Conservation (phyloP, 2,888 invertebrate species). For the Dolomedes plantarius region DNA sequence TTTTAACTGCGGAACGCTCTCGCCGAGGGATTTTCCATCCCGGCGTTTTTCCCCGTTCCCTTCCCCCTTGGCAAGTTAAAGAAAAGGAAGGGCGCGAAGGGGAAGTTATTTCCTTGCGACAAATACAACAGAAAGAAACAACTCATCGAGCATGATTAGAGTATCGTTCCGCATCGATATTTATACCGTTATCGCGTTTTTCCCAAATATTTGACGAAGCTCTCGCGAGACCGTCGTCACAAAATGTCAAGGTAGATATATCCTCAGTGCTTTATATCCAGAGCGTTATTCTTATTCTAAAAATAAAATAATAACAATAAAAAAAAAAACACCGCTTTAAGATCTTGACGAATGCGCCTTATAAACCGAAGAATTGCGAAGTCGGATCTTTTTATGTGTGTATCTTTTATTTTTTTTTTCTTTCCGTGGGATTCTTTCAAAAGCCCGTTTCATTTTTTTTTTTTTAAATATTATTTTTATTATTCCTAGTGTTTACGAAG, state of each 20-base stretch:
- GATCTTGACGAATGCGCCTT: background rate
- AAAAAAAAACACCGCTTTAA: background rate
- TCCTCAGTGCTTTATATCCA: background rate
- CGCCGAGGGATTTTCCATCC: slow-evolving; percentile 25
- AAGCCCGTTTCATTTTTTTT: too few relatives aligned
- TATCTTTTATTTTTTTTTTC: background rate
- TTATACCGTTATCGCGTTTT: slow-evolving; percentile 56
- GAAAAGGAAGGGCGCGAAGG: background rate
- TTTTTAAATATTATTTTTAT: too few relatives aligned
- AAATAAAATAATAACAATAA: slow-evolving; percentile 4
- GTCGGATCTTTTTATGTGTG: background rate
- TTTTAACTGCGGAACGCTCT: slow-evolving; percentile 55
- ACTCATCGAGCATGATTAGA: slow-evolving; percentile 61
- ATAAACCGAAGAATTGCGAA: too few relatives aligned
- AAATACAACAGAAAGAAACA: slow-evolving; percentile 55
- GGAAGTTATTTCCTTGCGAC: slow-evolving; percentile 13
- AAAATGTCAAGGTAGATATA: slow-evolving; percentile 11
- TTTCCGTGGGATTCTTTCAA: background rate
- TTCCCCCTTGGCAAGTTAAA: slow-evolving; percentile 1
- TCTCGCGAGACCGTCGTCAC: slow-evolving; percentile 12
- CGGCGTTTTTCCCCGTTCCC: slow-evolving; percentile 13
- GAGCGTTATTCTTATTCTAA: background rate
- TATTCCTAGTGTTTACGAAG: background rate
- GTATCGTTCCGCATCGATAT: slow-evolving; percentile 59
- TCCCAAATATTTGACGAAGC: slow-evolving; percentile 19